Evolutionary conservation across 30 jellyfish, hydroid and myxozoan genomes (phyloP).

Genomic region (Rhopilema esculentum): DNA sequence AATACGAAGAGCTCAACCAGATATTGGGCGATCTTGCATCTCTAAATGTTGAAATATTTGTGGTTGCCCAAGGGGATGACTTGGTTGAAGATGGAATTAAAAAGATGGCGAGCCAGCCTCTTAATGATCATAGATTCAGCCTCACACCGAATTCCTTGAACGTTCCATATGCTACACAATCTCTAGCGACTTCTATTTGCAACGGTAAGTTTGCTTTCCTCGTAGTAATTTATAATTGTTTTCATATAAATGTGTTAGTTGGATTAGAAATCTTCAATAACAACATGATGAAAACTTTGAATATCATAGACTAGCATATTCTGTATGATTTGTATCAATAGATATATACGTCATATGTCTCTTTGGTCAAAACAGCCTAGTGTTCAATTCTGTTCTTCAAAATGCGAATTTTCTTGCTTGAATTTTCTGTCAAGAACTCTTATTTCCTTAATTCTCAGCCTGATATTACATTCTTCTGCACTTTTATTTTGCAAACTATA

Average conservation of each 20-base stretch:
- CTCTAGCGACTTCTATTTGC: conserved; percentile 59
- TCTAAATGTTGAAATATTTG: conserved; percentile 35
- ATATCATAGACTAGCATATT: too few species aligned
- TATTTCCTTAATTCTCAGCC: too few species aligned
- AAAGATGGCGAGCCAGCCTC: conserved; percentile 58
- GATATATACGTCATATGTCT: too few species aligned
- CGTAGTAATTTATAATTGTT: neutral
- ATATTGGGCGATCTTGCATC: conserved; percentile 43
- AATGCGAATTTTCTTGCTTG: too few species aligned
- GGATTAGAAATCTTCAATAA: neutral
- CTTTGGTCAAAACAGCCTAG: too few species aligned
- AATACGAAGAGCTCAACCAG: conserved; percentile 42
- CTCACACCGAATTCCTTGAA: conserved; percentile 34
- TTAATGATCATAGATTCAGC: conserved; percentile 18
- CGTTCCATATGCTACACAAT: conserved; percentile 41
- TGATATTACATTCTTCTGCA: too few species aligned
- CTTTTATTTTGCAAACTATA: too few species aligned
- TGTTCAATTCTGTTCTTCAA: too few species aligned
- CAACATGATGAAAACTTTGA: too few species aligned
- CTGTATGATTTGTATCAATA: too few species aligned
- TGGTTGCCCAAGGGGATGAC: conserved; percentile 66
- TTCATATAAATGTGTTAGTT: neutral
- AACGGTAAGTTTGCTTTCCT: conserved; percentile 23
- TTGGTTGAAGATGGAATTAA: conserved; percentile 57
- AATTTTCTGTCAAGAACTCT: too few species aligned